Evolutionary conservation across 2,888 invertebrate species (phyloP), one percentile per base, ranked within the genome.

Genomic region (Erebia aethiops): DNA sequence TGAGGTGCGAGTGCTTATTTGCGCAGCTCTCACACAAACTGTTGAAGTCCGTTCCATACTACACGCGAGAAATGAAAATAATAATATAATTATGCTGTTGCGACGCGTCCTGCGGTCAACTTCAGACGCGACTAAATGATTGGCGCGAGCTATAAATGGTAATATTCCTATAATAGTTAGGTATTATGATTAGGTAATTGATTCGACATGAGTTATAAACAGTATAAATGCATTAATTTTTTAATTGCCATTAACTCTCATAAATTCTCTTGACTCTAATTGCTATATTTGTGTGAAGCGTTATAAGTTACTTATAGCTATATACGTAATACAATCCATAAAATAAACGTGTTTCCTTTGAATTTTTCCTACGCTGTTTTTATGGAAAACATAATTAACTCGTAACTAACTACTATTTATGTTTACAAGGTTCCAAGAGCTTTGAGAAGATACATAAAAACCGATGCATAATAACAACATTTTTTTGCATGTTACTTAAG

Each of bases 191-290:
- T 35, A 35, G 35, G 8, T 26, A 57, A 57, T 14, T 26, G 18
- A 56, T 21, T 56, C 56, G 56, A 56, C 21, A 57, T 11, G 35
- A 16, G 18, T 13, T 26, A 26, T 54, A 62, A 21, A 16, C 63
- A 49, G 2, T 35, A 69, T 63, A 16, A 57, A 46, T 8, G 56
- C 13, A 62, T 63, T 49, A 69, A 64, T 62, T 18, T 67, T 63
- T 71, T 71, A 71, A 68, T 71, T 64, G 61, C 61, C 69, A 69
- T 69, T 41, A 61, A 67, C 69, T n/a, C n/a, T n/a, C n/a, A n/a
- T n/a, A n/a, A 72, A 56, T 73, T 58, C 67, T 41, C 9, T 16
- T 16, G 63, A 63, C 46, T 46, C 41, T 49, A 62, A 62, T 62
- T 14, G 46, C 21, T 62, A 62, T 61, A 46, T 61, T 60, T 41